Evolutionary conservation across 1,140 invertebrate species (phyloP).

Genomic region (Sminthurinus signatus): DNA sequence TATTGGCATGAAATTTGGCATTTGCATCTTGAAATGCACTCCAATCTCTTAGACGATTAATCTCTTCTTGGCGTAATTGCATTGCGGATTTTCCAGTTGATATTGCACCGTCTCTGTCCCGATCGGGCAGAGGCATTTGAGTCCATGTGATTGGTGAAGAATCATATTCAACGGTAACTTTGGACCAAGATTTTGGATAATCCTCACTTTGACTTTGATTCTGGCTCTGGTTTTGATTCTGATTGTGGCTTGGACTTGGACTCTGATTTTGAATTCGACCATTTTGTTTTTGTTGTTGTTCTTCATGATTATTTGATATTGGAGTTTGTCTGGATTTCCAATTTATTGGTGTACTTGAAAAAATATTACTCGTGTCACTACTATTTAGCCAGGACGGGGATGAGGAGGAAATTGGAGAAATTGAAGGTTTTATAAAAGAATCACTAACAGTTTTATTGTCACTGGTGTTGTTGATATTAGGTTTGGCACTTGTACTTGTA

Average conservation of each 20-base stretch:
- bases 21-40: constrained; percentile 3
- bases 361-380: no score
- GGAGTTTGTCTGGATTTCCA: no score
- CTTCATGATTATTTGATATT: background rate
- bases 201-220: background rate
- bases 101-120: background rate
- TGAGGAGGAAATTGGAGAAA: background rate
- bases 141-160: background rate
- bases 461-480: no score
- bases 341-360: no score
- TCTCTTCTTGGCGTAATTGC: background rate
- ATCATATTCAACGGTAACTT: constrained; percentile 4
- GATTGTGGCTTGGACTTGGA: background rate
- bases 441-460: no score
- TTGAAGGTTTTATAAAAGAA: background rate
- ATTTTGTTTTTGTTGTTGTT: background rate
- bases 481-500: no score
- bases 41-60: background rate
- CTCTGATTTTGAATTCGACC: background rate
- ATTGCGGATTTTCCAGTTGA: background rate
- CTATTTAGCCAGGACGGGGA: no score
- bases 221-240: background rate
- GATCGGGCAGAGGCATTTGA: background rate
- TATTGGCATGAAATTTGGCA: no score
- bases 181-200: background rate